Evolutionary conservation across 2,888 invertebrate species (phyloP).

Genomic region (Punctoribates punctum): DNA sequence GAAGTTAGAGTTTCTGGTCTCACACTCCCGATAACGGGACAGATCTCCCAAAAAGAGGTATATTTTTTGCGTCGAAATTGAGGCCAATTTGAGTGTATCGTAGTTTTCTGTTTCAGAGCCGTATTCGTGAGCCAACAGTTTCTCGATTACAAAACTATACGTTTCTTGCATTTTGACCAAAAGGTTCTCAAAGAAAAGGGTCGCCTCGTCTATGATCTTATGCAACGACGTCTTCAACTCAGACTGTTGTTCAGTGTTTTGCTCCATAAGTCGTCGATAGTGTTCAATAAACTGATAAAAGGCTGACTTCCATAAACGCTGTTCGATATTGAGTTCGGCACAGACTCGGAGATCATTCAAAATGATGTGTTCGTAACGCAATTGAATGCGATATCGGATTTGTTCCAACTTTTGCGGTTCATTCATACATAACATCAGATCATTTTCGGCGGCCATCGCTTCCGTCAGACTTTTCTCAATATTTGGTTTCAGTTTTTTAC

Average conservation of each 20-base stretch:
- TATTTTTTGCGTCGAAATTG: conserved; percentile 80
- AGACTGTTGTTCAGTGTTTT: conserved; percentile 59
- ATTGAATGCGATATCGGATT: conserved; percentile 52
- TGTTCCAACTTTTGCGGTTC: conserved; percentile 7
- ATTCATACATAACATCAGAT: neutral
- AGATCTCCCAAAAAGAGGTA: conserved; percentile 87
- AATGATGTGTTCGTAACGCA: conserved; percentile 52
- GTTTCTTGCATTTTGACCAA: conserved; percentile 68
- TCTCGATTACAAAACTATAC: conserved; percentile 66
- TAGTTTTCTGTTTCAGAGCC: conserved; percentile 42
- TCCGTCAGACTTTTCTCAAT: conserved; percentile 29
- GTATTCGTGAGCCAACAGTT: conserved; percentile 52
- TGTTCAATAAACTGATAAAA: conserved; percentile 79
- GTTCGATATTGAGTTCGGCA: conserved; percentile 79
- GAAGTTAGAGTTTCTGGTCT: conserved; percentile 47
- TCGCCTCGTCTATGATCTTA: conserved; percentile 51
- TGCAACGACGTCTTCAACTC: conserved; percentile 22
- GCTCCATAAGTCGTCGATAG: conserved; percentile 65
- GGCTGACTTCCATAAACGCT: conserved; percentile 81
- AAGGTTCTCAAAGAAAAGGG: conserved; percentile 68
- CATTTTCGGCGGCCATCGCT: conserved; percentile 9
- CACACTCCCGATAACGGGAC: conserved; percentile 79
- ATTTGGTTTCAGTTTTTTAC: conserved; percentile 9
- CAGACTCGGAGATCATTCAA: conserved; percentile 78
- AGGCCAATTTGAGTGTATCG: conserved; percentile 49